Percentiles rank a stretch among this genome's conserved stretches.
Conservation (phyloP, 2,113 vertebrate genomes). For the Zosterops lateralis region DNA sequence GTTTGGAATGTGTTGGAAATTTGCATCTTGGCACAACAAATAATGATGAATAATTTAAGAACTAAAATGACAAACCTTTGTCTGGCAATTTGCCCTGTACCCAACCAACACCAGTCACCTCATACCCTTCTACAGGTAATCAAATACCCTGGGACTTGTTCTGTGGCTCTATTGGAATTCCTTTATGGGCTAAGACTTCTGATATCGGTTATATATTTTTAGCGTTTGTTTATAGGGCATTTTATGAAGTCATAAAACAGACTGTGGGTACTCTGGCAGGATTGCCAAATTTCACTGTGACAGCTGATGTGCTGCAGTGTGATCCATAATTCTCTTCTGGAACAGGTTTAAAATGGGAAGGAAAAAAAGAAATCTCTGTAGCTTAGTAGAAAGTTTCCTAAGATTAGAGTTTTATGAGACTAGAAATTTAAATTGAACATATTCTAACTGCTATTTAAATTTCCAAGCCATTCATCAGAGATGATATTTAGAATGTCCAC, state of each 20-base stretch:
- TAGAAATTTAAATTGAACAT: background rate
- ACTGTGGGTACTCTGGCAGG: background rate
- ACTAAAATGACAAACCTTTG: background rate
- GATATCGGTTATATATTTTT: background rate
- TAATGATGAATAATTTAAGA: background rate
- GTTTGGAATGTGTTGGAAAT: background rate
- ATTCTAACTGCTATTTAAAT: background rate
- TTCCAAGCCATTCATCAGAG: background rate
- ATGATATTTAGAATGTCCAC: background rate
- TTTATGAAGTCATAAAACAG: conserved; percentile 20
- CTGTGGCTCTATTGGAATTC: background rate
- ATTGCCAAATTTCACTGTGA: background rate
- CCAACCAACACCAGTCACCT: rapidly evolving
- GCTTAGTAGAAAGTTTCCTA: background rate
- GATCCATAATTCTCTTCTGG: background rate
- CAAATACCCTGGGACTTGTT: background rate
- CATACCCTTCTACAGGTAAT: background rate
- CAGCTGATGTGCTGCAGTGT: background rate
- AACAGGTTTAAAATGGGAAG: background rate
- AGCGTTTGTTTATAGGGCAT: background rate
- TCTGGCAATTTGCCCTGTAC: background rate
- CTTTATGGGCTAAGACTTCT: background rate
- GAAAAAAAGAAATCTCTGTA: background rate
- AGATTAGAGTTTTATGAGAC: background rate
- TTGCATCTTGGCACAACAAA: background rate